Evolutionary conservation across 2,888 invertebrate species (phyloP).

Genomic region (Drosophila subquinaria): DNA sequence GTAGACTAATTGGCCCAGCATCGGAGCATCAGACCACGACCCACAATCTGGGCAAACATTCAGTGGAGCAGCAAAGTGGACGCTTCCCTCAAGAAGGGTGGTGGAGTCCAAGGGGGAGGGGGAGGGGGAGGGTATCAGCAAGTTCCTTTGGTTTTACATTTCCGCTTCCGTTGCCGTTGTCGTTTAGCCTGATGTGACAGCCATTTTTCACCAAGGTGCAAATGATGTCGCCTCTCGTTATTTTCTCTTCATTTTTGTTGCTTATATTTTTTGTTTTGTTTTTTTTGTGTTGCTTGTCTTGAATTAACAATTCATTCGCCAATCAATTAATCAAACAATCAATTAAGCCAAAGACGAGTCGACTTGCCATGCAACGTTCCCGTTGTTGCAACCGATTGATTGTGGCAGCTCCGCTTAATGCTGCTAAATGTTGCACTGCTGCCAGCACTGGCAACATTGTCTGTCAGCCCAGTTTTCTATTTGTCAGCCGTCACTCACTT

Average conservation of each 20-base stretch:
- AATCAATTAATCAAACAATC: slow-evolving; percentile 70
- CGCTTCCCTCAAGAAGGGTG: neutral
- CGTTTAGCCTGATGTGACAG: slow-evolving; percentile 41
- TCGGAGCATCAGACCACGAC: slow-evolving; percentile 49
- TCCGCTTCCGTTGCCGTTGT: slow-evolving; percentile 29
- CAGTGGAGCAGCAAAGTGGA: slow-evolving; percentile 59
- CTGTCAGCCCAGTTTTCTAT: slow-evolving; percentile 14
- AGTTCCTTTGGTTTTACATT: slow-evolving; percentile 28
- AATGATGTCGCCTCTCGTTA: slow-evolving; percentile 16
- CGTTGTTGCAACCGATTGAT: slow-evolving; percentile 16
- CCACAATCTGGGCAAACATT: slow-evolving; percentile 48
- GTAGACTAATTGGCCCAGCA: slow-evolving; percentile 64
- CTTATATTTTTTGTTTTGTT: slow-evolving; percentile 7
- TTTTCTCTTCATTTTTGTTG: slow-evolving; percentile 5
- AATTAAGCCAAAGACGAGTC: slow-evolving; percentile 42
- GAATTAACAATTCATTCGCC: slow-evolving; percentile 57
- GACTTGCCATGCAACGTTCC: neutral
- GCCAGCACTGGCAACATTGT: neutral
- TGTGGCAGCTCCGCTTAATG: slow-evolving; percentile 18
- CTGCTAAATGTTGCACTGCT: slow-evolving; percentile 1
- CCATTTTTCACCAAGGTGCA: slow-evolving; percentile 49
- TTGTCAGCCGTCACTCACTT: slow-evolving; percentile 20
- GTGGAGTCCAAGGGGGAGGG: neutral
- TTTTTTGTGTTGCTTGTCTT: slow-evolving; percentile 29
- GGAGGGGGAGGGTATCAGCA: neutral